phyloP scores from a whole-genome alignment of 1,140 invertebrate genomes.

The Drosophila albomicans region DNA sequence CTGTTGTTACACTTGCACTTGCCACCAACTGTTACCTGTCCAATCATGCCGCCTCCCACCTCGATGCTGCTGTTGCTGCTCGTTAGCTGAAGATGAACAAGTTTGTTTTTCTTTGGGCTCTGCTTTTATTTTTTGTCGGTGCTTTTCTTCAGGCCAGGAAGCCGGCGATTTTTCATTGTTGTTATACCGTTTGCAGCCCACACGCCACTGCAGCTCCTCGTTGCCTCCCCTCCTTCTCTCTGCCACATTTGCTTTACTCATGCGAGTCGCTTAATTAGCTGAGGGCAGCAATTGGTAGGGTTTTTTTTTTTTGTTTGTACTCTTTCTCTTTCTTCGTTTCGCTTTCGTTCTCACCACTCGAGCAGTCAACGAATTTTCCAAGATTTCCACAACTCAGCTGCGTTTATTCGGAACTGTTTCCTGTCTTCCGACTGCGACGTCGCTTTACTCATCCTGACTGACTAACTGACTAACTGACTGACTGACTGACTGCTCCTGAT shows the following conservation, averaged over 20 bases:
- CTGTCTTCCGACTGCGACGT: slow-evolving; percentile 36
- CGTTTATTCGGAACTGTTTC: slow-evolving; percentile 55
- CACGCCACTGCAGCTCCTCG: background rate
- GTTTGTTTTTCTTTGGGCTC: slow-evolving; percentile 58
- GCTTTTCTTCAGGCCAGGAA: slow-evolving; percentile 69
- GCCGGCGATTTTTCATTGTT: slow-evolving; percentile 76
- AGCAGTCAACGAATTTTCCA: slow-evolving; percentile 42
- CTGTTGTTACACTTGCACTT: slow-evolving; percentile 80
- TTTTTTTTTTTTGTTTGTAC: background rate
- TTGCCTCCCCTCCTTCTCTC: slow-evolving; percentile 4
- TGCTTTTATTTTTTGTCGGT: slow-evolving; percentile 18
- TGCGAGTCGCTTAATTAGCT: slow-evolving; percentile 74
- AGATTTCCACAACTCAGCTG: slow-evolving; percentile 52
- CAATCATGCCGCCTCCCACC: slow-evolving; percentile 8
- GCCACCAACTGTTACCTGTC: slow-evolving; percentile 57
- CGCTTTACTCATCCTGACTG: background rate
- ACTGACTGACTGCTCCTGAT: slow-evolving; percentile 34
- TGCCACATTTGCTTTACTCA: slow-evolving; percentile 41
- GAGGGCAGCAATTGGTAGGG: slow-evolving; percentile 22
- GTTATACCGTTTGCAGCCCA: slow-evolving; percentile 31
- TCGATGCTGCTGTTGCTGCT: slow-evolving; percentile 29
- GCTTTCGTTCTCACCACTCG: slow-evolving; percentile 72
- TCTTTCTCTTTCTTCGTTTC: slow-evolving; percentile 55
- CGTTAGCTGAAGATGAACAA: slow-evolving; percentile 80
- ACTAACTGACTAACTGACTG: slow-evolving; percentile 2